A percentile compares a stretch with the other conserved stretches of the same genome.
Conservation (phyloP, 2,888 invertebrate species). For the Timema cristinae region DNA sequence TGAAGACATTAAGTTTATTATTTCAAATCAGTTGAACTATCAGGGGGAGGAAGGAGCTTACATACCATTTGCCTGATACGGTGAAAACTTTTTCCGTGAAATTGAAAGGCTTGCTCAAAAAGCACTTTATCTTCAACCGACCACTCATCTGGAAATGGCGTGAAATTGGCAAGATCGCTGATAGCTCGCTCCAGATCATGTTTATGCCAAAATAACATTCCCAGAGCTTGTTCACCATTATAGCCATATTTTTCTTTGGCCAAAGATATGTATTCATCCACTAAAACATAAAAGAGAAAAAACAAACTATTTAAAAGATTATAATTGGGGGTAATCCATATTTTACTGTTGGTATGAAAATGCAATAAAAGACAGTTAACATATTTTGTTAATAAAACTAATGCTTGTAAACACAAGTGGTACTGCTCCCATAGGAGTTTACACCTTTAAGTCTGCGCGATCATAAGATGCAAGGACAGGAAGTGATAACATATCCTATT, state of each 20-base stretch:
- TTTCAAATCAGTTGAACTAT: slow-evolving; percentile 15
- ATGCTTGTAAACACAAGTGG: too few relatives aligned
- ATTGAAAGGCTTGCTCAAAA: slow-evolving; percentile 97
- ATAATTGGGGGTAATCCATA: not conserved
- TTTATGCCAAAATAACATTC: slow-evolving; percentile 98
- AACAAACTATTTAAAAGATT: not conserved
- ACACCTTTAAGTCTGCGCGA: too few relatives aligned
- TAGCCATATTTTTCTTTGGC: slow-evolving; percentile 97
- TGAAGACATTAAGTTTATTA: not conserved
- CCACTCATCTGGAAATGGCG: slow-evolving; percentile 98
- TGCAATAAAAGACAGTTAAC: slow-evolving; percentile 13
- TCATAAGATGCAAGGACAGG: too few relatives aligned
- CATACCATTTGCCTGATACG: slow-evolving; percentile 94
- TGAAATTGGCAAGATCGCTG: slow-evolving; percentile 91
- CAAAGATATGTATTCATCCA: slow-evolving; percentile 91
- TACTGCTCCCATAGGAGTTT: too few relatives aligned
- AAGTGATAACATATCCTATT: too few relatives aligned
- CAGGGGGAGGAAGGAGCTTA: not conserved
- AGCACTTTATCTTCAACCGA: slow-evolving; percentile 96
- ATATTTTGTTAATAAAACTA: not conserved
- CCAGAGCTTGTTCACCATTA: slow-evolving; percentile 94
- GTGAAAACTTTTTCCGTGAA: slow-evolving; percentile 97
- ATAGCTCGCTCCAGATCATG: slow-evolving; percentile 91
- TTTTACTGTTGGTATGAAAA: not conserved
- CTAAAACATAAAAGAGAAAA: slow-evolving; percentile 52